A percentile compares a stretch with the other conserved stretches of the same genome.
These are phyloP conservation scores for Pseudochirops corinnae DNA, from an alignment of 2,797 vertebrate species.

Conservation along the genomic window DNA sequence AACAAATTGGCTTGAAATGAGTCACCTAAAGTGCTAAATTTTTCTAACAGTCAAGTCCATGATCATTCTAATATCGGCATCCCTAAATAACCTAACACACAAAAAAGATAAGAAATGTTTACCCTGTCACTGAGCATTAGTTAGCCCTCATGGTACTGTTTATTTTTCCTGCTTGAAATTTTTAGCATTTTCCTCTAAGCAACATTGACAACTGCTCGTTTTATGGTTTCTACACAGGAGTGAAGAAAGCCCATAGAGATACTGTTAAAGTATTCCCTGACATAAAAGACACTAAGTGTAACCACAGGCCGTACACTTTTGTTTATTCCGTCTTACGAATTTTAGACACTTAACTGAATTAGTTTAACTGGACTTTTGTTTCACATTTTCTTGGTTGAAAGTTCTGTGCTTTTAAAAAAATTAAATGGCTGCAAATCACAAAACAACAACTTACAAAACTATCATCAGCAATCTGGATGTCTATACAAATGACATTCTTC, in stretches of 20 bases:
- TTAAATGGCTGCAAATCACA: conserved; percentile 51
- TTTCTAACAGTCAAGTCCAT: background rate
- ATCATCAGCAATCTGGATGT: conserved; percentile 19
- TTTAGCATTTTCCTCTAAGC: background rate
- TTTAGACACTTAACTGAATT: conserved; percentile 70
- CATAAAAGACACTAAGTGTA: background rate
- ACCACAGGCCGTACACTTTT: conserved; percentile 47
- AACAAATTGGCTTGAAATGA: background rate
- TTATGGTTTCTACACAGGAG: conserved; percentile 19
- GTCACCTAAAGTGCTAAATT: background rate
- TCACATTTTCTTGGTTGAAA: conserved; percentile 60
- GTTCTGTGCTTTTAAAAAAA: conserved; percentile 76
- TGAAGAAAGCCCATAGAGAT: background rate
- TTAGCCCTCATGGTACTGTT: background rate
- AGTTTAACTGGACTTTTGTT: conserved; percentile 68
- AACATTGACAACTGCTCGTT: background rate
- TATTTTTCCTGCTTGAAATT: background rate
- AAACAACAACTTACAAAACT: conserved; percentile 45
- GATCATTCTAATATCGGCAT: background rate
- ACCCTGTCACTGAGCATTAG: background rate
- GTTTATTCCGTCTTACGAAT: conserved; percentile 75
- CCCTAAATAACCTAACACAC: background rate
- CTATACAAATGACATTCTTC: conserved; percentile 57
- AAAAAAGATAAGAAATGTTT: rapidly evolving
- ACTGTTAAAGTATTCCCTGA: background rate